Evolutionary conservation across 2,888 invertebrate species (phyloP), one percentile per base, ranked within the genome.

Genomic region (Dynastes hyllus): DNA sequence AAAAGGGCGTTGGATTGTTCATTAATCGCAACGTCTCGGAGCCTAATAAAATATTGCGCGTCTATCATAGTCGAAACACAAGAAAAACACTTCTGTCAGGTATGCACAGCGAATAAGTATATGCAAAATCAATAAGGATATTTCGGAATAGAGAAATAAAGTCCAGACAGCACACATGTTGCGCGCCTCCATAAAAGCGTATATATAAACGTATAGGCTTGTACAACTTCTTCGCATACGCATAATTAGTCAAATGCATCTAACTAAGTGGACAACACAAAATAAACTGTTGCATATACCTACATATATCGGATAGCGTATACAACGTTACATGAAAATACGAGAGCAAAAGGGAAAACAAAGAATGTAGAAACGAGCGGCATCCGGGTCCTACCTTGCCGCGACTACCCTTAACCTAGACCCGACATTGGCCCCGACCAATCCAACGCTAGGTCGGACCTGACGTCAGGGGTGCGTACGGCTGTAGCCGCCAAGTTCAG

Each of bases 381-480:
- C 55, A 80, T 84, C 84, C 84, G 82, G 83, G 84, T 81, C 83
- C 84, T 83, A 85, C 85, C 85, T 85, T 85, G 84, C 83, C 81
- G 78, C 84, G 80, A 84, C 85, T 87, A 86, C 85, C 88, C 88
- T 88, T 88, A 87, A 88, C 88, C 88, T 86, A 87, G 87, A 87
- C 86, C 84, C 84, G 86, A 84, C 86, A 87, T 86, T 87, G 87
- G 86, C 86, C 86, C 85, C 85, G 85, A 83, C 88, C 88, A 88
- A 88, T 88, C 83, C 84, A 83, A 84, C 85, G 82, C 92, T 91
- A 91, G 91, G 92, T 92, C 91, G 91, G 87, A 86, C 88, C 90
- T 91, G 91, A 92, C 92, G 92, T 92, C 92, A 91, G 86, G 81
- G 88, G 83, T 87, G 89, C 90, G 86, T 84, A 84, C 85, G 84